A percentile compares a stretch with the other conserved stretches of the same genome.
These are phyloP conservation scores for Drosophila pseudoananassae DNA, from an alignment of 1,140 invertebrate species.

Conservation along the genomic window DNA sequence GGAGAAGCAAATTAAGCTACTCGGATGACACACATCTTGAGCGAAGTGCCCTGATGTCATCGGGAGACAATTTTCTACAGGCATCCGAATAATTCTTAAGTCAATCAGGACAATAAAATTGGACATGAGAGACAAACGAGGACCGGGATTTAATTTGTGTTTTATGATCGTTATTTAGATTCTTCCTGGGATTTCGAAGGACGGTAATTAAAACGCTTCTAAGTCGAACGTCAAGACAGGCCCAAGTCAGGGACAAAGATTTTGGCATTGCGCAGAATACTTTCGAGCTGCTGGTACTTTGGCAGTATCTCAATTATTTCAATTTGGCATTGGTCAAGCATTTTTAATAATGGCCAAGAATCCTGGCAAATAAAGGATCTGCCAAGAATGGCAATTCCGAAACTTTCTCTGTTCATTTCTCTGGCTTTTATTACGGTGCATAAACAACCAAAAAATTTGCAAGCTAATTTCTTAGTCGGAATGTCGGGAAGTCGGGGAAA, in stretches of 20 bases:
- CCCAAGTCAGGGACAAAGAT: neutral
- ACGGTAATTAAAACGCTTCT: slow-evolving; percentile 29
- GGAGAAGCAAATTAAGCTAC: slow-evolving; percentile 17
- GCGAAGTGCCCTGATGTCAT: slow-evolving; percentile 13
- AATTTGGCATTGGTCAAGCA: slow-evolving; percentile 45
- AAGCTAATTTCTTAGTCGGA: slow-evolving; percentile 64
- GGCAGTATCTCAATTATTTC: slow-evolving; percentile 58
- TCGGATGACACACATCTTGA: slow-evolving; percentile 20
- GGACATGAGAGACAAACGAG: slow-evolving; percentile 1
- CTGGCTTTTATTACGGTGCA: slow-evolving; percentile 36
- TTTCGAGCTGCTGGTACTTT: slow-evolving; percentile 21
- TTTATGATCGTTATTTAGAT: slow-evolving; percentile 44
- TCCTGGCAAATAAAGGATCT: slow-evolving; percentile 43
- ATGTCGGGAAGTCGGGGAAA: neutral
- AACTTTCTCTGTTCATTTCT: slow-evolving; percentile 30
- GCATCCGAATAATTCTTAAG: slow-evolving; percentile 29
- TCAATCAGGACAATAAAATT: slow-evolving; percentile 25
- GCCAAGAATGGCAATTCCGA: slow-evolving; percentile 41
- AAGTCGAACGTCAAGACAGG: neutral
- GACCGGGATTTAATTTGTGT: slow-evolving; percentile 10
- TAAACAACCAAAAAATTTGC: slow-evolving; percentile 39
- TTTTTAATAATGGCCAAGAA: slow-evolving; percentile 54
- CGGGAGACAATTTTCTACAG: slow-evolving; percentile 14
- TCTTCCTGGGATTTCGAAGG: slow-evolving; percentile 19
- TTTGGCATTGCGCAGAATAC: slow-evolving; percentile 21